These are phyloP conservation scores for Macroglossus sobrinus DNA, from an alignment of 2,113 vertebrate genomes.

Conservation along the genomic window DNA sequence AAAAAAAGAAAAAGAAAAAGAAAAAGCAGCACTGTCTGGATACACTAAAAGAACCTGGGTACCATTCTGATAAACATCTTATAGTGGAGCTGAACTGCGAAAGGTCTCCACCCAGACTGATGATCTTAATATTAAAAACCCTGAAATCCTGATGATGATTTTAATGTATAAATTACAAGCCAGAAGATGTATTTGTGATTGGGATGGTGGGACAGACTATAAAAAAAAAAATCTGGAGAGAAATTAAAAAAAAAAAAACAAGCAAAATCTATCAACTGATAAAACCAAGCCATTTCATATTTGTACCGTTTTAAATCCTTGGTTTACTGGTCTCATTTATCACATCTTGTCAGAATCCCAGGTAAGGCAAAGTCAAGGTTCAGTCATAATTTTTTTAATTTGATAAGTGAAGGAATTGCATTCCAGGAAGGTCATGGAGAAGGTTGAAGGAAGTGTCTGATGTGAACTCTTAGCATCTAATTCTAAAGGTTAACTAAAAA, in stretches of 20 bases:
- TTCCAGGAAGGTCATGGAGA: conserved; percentile 24
- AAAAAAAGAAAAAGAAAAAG: not conserved
- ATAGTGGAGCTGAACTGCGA: not conserved
- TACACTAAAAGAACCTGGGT: not conserved
- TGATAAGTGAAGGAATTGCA: conserved; percentile 44
- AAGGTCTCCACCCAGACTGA: not conserved
- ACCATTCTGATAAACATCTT: not conserved
- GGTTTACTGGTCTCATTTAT: conserved; percentile 47
- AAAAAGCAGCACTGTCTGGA: not conserved
- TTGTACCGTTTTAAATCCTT: conserved; percentile 21
- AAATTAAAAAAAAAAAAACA: not conserved
- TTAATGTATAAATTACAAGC: not conserved
- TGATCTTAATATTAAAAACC: conserved; percentile 3
- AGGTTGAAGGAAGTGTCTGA: not conserved
- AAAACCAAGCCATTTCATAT: not conserved
- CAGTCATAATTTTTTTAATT: conserved; percentile 42
- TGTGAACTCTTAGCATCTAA: not conserved
- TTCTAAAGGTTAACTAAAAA: not conserved
- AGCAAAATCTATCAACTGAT: not conserved
- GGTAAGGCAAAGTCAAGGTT: conserved; percentile 30
- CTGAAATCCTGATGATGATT: not conserved
- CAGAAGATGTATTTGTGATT: not conserved
- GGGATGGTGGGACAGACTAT: not conserved
- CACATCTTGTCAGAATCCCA: conserved; percentile 41
- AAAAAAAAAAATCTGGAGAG: not conserved